Conservation (phyloP, 2,797 vertebrate species). For the Acridotheres tristis region DNA sequence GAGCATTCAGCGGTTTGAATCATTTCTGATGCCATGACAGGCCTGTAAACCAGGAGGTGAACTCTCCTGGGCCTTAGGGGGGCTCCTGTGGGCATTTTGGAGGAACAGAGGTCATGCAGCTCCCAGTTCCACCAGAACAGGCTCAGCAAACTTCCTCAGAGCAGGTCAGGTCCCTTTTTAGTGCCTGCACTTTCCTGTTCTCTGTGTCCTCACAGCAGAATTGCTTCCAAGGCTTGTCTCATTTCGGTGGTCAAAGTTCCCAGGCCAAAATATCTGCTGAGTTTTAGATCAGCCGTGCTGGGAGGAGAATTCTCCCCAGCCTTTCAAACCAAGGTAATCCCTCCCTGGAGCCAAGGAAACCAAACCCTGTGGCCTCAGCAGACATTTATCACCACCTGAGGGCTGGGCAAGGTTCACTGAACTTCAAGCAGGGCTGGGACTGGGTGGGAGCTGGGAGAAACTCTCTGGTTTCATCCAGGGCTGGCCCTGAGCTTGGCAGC, state of each 20-base stretch:
- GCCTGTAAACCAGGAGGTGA: not conserved
- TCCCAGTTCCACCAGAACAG: not conserved
- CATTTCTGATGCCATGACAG: not conserved
- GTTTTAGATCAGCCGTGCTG: not conserved
- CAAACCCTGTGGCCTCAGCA: not conserved
- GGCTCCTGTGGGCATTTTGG: not conserved
- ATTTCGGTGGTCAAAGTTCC: not conserved
- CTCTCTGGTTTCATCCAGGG: not conserved
- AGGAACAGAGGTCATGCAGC: fast-evolving
- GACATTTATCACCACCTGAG: not conserved
- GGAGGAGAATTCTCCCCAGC: not conserved
- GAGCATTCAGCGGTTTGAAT: not conserved
- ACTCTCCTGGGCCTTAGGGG: not conserved
- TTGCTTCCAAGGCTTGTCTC: not conserved
- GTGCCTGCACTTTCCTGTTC: not conserved
- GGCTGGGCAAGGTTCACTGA: conserved; percentile 21
- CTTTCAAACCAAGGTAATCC: not conserved
- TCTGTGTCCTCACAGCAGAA: fast-evolving
- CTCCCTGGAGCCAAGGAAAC: not conserved
- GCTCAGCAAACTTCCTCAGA: not conserved
- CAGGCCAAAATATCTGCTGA: not conserved
- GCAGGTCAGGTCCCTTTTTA: not conserved
- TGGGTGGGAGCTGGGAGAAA: not conserved
- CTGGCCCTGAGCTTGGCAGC: not conserved
- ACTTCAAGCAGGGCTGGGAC: not conserved